Percentiles rank a stretch among this genome's conserved stretches.
These are phyloP conservation scores for Caenorhabditis doughertyi DNA, from an alignment of 2,888 invertebrate genomes.

Conservation along the genomic window DNA sequence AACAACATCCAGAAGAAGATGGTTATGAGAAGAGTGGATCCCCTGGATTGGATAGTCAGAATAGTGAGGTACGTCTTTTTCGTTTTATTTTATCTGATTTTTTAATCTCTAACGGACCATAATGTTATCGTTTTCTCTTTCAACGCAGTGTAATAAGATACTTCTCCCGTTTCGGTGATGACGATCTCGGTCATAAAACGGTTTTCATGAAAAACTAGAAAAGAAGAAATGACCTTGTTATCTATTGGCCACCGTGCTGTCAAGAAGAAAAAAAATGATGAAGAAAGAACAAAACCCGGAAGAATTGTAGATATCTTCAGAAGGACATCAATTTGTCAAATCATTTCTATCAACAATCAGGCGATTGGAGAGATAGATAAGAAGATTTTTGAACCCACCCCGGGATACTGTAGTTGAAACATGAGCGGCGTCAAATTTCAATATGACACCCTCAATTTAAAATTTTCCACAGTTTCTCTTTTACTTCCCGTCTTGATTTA, in stretches of 20 bases:
- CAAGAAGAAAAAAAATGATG: not conserved
- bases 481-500: not conserved
- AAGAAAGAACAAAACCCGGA: conserved; percentile 3
- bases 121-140: not conserved
- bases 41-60: conserved; percentile 71
- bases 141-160: not conserved
- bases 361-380: not conserved
- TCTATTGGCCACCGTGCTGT: not conserved
- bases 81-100: not conserved
- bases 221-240: conserved; percentile 39
- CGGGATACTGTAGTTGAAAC: too few relatives aligned
- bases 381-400: not conserved
- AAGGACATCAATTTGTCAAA: conserved; percentile 5
- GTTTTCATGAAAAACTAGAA: conserved; percentile 10
- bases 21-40: conserved; percentile 67
- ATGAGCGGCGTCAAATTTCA: too few relatives aligned
- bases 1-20: conserved; percentile 22
- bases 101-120: conserved; percentile 30
- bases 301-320: conserved; percentile 25
- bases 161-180: not conserved
- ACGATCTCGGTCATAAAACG: conserved; percentile 28
- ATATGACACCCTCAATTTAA: too few relatives aligned
- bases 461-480: too few relatives aligned
- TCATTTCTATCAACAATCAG: not conserved
- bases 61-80: conserved; percentile 67